phyloP scores from a whole-genome alignment of 2,888 invertebrate species.

The Notodonta dromedarius region DNA sequence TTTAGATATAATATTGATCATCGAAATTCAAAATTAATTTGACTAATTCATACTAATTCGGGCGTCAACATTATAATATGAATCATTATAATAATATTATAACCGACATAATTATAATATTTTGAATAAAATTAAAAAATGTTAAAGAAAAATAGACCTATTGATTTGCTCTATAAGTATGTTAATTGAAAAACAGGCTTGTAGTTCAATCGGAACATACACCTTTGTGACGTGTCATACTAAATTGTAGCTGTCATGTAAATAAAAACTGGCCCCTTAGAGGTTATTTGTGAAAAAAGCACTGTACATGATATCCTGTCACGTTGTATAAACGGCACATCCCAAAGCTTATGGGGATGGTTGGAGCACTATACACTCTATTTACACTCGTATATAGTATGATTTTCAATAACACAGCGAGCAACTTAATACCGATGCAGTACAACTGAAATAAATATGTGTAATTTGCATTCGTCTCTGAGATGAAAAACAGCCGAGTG shows the following conservation, averaged over 20 bases:
- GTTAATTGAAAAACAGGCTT: too few relatives aligned
- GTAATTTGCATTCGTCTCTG: too few relatives aligned
- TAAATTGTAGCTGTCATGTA: too few relatives aligned
- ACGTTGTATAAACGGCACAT: constrained; percentile 41
- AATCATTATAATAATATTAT: constrained; percentile 4
- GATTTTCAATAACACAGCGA: constrained; percentile 17
- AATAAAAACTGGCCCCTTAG: neutral
- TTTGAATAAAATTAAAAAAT: too few relatives aligned
- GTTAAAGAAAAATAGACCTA: too few relatives aligned
- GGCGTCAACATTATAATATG: too few relatives aligned
- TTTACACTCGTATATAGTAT: constrained; percentile 19
- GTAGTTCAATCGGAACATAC: too few relatives aligned
- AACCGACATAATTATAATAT: too few relatives aligned
- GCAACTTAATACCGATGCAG: constrained; percentile 48
- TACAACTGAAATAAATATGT: constrained; percentile 17
- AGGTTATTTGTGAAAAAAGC: constrained; percentile 14
- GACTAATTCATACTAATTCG: constrained; percentile 14
- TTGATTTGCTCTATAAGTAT: too few relatives aligned
- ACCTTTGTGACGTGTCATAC: too few relatives aligned
- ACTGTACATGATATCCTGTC: constrained; percentile 25
- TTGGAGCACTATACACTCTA: constrained; percentile 38
- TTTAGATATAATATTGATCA: too few relatives aligned
- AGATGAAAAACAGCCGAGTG: too few relatives aligned
- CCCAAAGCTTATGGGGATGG: constrained; percentile 39
- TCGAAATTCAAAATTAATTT: constrained; percentile 3